These are phyloP conservation scores for Temnothorax nylanderi DNA, from an alignment of 1,140 invertebrate species.

Conservation along the genomic window DNA sequence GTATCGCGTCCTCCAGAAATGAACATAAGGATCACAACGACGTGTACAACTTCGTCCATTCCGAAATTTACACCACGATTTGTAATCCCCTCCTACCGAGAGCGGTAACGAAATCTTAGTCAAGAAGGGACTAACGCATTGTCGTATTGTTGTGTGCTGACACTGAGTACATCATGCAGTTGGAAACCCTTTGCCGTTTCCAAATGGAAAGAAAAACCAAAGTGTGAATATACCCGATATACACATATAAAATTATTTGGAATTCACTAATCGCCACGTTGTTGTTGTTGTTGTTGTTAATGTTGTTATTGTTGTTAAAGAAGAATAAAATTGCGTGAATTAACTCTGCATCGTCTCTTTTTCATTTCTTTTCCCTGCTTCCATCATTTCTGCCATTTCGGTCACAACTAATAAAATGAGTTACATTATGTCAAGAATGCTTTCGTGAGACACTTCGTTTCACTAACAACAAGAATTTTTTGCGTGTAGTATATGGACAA, in stretches of 20 bases:
- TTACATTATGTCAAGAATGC: constrained; percentile 81
- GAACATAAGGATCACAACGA: constrained; percentile 67
- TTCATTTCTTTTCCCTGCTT: constrained; percentile 57
- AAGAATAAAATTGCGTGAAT: constrained; percentile 64
- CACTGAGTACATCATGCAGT: constrained; percentile 84
- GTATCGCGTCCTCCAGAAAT: constrained; percentile 73
- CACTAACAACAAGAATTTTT: constrained; percentile 84
- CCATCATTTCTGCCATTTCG: constrained; percentile 50
- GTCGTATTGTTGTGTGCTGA: constrained; percentile 84
- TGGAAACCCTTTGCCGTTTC: constrained; percentile 78
- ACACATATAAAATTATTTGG: constrained; percentile 82
- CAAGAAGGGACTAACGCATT: constrained; percentile 83
- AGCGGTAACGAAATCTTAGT: constrained; percentile 81
- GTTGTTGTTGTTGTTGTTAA: constrained; percentile 2
- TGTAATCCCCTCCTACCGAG: constrained; percentile 77
- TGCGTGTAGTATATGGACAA: constrained; percentile 82
- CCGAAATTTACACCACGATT: constrained; percentile 78
- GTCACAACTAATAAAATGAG: constrained; percentile 75
- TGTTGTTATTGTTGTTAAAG: constrained; percentile 45
- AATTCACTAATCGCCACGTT: constrained; percentile 78
- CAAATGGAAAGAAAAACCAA: constrained; percentile 66
- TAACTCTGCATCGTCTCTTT: constrained; percentile 66
- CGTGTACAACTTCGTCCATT: constrained; percentile 65
- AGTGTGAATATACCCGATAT: constrained; percentile 81
- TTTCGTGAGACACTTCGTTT: constrained; percentile 78